These are phyloP conservation scores for Cephus rjabovi DNA, from an alignment of 2,888 invertebrate genomes.

Conservation along the genomic window DNA sequence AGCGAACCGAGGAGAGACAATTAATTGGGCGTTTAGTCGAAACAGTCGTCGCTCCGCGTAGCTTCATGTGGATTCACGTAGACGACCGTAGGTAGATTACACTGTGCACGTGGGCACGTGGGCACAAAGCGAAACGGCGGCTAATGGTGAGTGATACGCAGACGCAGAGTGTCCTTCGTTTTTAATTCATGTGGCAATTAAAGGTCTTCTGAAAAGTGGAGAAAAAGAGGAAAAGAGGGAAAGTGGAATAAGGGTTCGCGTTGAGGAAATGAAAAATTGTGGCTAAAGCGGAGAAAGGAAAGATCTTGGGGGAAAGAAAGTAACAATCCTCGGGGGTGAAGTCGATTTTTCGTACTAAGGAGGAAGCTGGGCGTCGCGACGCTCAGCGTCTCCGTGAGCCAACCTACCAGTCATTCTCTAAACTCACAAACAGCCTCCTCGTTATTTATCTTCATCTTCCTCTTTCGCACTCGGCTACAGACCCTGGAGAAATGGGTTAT, in stretches of 20 bases:
- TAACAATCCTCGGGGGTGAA: neutral
- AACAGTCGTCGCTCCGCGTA: neutral
- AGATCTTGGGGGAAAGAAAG: neutral
- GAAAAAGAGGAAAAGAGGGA: too few relatives aligned
- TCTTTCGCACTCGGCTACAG: too few relatives aligned
- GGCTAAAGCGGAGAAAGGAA: neutral
- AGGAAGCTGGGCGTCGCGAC: too few relatives aligned
- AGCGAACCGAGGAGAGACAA: neutral
- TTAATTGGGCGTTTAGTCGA: conserved; percentile 8
- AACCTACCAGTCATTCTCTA: too few relatives aligned
- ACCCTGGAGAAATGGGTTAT: too few relatives aligned
- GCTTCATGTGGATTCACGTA: neutral
- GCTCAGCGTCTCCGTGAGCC: too few relatives aligned
- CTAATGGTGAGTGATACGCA: neutral
- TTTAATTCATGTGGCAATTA: too few relatives aligned
- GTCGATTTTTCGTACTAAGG: too few relatives aligned
- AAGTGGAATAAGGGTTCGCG: neutral
- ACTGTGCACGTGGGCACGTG: neutral
- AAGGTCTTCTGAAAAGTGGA: too few relatives aligned
- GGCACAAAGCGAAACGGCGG: neutral
- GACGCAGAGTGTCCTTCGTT: neutral
- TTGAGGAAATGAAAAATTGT: conserved; percentile 6
- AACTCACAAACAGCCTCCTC: too few relatives aligned
- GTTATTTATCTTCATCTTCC: too few relatives aligned
- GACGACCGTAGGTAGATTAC: neutral